A percentile compares a stretch with the other conserved stretches of the same genome.
Evolutionary conservation across 2,888 invertebrate species (phyloP).

Genomic region (Macrosoma leucophasiata): DNA sequence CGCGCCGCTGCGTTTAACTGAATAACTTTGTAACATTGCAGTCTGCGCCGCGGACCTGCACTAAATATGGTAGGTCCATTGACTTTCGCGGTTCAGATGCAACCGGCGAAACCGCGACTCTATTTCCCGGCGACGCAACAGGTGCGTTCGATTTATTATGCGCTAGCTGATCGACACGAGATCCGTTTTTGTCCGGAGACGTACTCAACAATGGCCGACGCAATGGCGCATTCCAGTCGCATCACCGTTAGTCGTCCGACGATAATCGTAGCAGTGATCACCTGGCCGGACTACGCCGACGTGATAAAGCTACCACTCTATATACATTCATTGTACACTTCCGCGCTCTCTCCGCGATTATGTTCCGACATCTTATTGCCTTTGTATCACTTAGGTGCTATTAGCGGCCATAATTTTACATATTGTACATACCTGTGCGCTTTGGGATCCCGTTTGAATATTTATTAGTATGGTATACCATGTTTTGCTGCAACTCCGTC

Average conservation of each 20-base stretch:
- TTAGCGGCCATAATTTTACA: too few species aligned
- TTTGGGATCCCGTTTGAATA: too few species aligned
- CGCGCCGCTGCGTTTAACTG: slow-evolving; percentile 6
- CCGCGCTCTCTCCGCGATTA: slow-evolving; percentile 23
- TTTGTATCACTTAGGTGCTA: too few species aligned
- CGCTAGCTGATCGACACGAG: slow-evolving; percentile 43
- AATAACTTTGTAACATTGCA: slow-evolving; percentile 10
- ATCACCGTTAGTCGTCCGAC: slow-evolving; percentile 57
- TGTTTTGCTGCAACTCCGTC: too few species aligned
- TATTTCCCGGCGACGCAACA: slow-evolving; percentile 25
- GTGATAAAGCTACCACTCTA: slow-evolving; percentile 25
- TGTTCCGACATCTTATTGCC: slow-evolving; percentile 2
- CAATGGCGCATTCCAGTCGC: slow-evolving; percentile 59
- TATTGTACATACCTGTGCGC: too few species aligned
- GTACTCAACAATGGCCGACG: slow-evolving; percentile 59
- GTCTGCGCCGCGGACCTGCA: neutral
- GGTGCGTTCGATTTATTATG: slow-evolving; percentile 51
- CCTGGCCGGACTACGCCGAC: slow-evolving; percentile 23
- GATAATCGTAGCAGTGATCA: slow-evolving; percentile 51
- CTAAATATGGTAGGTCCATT: too few species aligned
- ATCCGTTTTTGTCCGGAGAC: slow-evolving; percentile 52
- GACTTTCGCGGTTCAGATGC: neutral
- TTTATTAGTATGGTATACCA: too few species aligned
- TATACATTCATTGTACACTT: slow-evolving; percentile 30
- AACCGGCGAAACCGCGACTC: neutral